Conservation (phyloP, 2,888 invertebrate genomes). For the Clostera curtula region DNA sequence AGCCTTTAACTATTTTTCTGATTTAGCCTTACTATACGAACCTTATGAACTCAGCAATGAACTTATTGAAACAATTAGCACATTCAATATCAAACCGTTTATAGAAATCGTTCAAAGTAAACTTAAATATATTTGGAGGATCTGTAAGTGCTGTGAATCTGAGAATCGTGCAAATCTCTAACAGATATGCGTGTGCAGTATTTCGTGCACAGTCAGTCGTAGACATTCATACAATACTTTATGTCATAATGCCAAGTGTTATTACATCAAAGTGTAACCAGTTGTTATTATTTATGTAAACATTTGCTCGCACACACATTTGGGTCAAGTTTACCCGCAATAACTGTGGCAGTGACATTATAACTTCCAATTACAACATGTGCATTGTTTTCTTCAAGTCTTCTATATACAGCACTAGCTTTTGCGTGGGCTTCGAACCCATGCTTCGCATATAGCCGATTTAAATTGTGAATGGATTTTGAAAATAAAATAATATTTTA, state of each 20-base stretch:
- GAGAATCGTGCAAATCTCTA: no score
- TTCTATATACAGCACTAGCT: not conserved
- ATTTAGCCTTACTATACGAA: conserved; percentile 2
- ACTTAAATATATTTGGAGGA: not conserved
- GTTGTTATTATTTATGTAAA: conserved; percentile 32
- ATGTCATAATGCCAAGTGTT: conserved; percentile 2
- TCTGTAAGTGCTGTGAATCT: no score
- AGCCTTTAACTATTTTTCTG: conserved; percentile 8
- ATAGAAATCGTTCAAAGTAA: not conserved
- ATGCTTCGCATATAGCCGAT: no score
- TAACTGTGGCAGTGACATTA: conserved; percentile 21
- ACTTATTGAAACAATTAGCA: conserved; percentile 6
- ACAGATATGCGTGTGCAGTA: no score
- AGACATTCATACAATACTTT: not conserved
- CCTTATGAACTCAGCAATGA: conserved; percentile 10
- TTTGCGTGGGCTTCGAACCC: no score
- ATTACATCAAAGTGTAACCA: conserved; percentile 11
- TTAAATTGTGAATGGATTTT: no score
- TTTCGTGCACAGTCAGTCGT: no score
- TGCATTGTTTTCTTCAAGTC: not conserved
- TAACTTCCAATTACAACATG: conserved; percentile 2
- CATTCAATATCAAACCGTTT: conserved; percentile 3
- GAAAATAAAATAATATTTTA: no score
- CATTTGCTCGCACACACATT: conserved; percentile 28
- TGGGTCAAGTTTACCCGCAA: conserved; percentile 35